Base-by-base conservation (phyloP, 2,797 vertebrate genomes). In the Luscinia megarhynchos region DNA sequence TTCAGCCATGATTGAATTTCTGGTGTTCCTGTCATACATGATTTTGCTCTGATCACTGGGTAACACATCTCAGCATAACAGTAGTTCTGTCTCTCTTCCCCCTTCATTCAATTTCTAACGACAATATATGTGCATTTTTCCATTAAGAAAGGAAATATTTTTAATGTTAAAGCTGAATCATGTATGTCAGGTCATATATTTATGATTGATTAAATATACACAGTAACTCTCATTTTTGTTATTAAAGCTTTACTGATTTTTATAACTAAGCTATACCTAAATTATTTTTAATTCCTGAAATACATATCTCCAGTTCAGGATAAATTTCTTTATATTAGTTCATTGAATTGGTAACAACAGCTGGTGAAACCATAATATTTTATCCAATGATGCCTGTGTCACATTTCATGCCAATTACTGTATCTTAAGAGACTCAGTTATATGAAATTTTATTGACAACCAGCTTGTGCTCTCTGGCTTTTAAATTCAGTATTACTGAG, bases 321-420 rank as follows among this genome's bases (percentile, higher is more conserved):
- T 91, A 59, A 67, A 74, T 89, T 91, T 94, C 75, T 74, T 84
- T 92, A 30, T 80, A 78, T 77, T 75, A 89, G n/a, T 80, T 51
- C 50, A 58, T 7, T 78, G 45, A 90, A 85, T 90, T 74, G 45
- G 78, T 77, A 74, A 57, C 83, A 90, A 83, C 93, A 85, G 67
- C 85, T 91, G 79, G 73, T 86, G 59, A 84, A 89, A 63, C 80
- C 41, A 23, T 84, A 91, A 41, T 94, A 88, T 86, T 94, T 94
- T 96, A 79, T 79, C 46, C 90, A 46, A 7, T 88, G 57, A 76
- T 84, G 69, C 85, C 74, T 84, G 67, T 87, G 80, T 94, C 87
- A 74, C 40, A 78, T 90, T 94, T 94, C 57, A 40, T 93, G 76
- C 84, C 72, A 82, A 72, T 94, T 94, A 58, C 69, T 83, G 9